These are phyloP conservation scores for Tiliqua scincoides DNA, from an alignment of 2,113 vertebrate genomes.

Conservation along the genomic window DNA sequence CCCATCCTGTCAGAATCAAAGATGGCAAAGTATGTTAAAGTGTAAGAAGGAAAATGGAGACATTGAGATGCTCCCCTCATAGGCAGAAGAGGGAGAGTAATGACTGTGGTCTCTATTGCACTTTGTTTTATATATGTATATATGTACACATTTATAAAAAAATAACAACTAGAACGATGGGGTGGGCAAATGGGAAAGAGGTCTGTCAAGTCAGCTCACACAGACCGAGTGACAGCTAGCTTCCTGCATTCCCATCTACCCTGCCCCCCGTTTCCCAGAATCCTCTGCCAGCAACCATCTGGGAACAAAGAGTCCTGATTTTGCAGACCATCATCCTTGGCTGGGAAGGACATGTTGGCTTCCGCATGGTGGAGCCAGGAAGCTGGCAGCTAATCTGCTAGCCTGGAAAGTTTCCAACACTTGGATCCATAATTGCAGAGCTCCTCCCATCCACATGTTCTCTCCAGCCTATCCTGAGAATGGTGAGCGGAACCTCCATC, in stretches of 20 bases:
- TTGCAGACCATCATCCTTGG: not conserved
- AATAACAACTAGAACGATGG: slow-evolving; percentile 68
- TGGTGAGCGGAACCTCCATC: not conserved
- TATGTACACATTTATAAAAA: slow-evolving; percentile 60
- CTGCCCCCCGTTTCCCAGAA: slow-evolving; percentile 18
- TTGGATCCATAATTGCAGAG: not conserved
- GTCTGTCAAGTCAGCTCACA: slow-evolving; percentile 29
- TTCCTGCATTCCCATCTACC: slow-evolving; percentile 1
- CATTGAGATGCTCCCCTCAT: slow-evolving; percentile 48
- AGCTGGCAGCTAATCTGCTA: not conserved
- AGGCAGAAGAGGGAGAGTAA: not conserved
- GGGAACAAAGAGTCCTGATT: not conserved
- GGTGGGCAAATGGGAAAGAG: slow-evolving; percentile 52
- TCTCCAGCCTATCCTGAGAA: slow-evolving; percentile 19
- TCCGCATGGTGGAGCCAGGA: slow-evolving; percentile 5
- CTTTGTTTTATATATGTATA: slow-evolving; percentile 45
- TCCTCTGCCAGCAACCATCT: not conserved
- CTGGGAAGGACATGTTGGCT: not conserved
- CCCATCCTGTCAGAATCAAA: slow-evolving; percentile 41
- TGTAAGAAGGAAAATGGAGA: slow-evolving; percentile 59
- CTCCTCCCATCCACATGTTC: not conserved
- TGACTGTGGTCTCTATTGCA: slow-evolving; percentile 69
- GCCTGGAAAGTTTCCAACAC: not conserved
- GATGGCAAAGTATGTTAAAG: slow-evolving; percentile 52
- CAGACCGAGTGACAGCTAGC: not conserved